Conservation (phyloP, 2,113 vertebrate genomes). For the Corythornis vintsioides region DNA sequence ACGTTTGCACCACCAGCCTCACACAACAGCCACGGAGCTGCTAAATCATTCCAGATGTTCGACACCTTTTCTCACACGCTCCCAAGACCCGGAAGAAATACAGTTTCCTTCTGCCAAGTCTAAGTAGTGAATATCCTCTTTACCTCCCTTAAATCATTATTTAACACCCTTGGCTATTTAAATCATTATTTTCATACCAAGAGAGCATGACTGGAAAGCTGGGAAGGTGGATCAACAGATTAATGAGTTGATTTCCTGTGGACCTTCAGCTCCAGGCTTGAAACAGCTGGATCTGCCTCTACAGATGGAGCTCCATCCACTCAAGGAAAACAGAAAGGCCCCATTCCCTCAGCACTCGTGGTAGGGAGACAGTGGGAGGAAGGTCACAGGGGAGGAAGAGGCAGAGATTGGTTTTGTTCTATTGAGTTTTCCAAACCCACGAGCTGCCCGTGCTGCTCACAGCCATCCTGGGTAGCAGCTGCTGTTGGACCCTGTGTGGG, state of each 20-base stretch:
- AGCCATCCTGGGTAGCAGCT: neutral
- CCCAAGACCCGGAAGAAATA: slow-evolving; percentile 38
- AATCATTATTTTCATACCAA: slow-evolving; percentile 38
- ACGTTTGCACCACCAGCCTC: neutral
- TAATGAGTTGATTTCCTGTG: slow-evolving; percentile 28
- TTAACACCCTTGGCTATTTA: neutral
- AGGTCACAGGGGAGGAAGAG: neutral
- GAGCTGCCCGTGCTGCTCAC: neutral
- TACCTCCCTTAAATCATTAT: slow-evolving; percentile 30
- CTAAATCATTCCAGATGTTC: slow-evolving; percentile 36
- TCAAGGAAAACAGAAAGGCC: neutral
- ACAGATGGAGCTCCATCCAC: neutral
- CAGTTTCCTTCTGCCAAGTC: slow-evolving; percentile 23
- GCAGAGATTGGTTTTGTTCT: neutral
- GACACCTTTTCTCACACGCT: slow-evolving; percentile 1
- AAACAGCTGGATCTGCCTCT: neutral
- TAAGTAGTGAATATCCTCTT: neutral
- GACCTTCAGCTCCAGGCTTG: neutral
- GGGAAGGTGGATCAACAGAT: neutral
- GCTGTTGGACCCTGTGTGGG: neutral
- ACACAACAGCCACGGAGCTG: neutral
- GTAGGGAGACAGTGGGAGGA: neutral
- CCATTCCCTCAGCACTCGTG: neutral
- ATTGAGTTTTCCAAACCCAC: neutral
- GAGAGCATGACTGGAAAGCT: neutral